Conservation (phyloP, 2,797 vertebrate species). For the Cheirogaleus major region DNA sequence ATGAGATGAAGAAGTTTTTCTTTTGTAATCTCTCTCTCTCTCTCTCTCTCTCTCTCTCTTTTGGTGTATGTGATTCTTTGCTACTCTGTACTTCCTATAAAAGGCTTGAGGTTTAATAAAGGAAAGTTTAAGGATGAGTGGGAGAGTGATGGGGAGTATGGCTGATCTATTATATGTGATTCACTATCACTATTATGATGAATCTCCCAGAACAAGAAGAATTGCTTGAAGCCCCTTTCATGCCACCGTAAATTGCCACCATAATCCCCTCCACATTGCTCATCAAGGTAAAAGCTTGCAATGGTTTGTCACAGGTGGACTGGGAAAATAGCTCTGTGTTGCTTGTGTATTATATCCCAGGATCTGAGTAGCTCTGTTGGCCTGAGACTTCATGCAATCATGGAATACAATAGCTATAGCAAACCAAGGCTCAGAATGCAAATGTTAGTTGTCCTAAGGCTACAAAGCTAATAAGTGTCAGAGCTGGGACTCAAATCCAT, state of each 20-base stretch:
- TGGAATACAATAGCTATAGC: constrained; percentile 12
- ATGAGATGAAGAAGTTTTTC: constrained; percentile 19
- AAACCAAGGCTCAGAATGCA: constrained; percentile 1
- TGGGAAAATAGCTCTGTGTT: constrained; percentile 16
- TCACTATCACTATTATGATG: neutral
- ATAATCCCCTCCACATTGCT: neutral
- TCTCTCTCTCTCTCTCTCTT: fast-evolving
- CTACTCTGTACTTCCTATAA: constrained; percentile 26
- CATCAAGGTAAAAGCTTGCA: neutral
- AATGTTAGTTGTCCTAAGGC: neutral
- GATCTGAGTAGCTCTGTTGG: neutral
- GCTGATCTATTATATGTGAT: constrained; percentile 36
- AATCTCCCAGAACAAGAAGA: neutral
- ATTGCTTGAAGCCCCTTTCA: neutral
- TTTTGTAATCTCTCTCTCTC: neutral
- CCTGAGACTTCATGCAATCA: neutral
- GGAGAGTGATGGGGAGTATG: neutral
- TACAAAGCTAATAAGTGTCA: neutral
- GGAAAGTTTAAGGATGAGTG: constrained; percentile 25
- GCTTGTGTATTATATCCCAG: constrained; percentile 15
- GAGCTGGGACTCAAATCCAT: neutral
- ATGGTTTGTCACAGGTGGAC: neutral
- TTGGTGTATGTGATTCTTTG: neutral
- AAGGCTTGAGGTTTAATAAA: constrained; percentile 30
- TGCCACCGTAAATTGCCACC: neutral